Evolutionary conservation across 2,113 vertebrate species (phyloP).

Genomic region (Amblyornis subalaris): DNA sequence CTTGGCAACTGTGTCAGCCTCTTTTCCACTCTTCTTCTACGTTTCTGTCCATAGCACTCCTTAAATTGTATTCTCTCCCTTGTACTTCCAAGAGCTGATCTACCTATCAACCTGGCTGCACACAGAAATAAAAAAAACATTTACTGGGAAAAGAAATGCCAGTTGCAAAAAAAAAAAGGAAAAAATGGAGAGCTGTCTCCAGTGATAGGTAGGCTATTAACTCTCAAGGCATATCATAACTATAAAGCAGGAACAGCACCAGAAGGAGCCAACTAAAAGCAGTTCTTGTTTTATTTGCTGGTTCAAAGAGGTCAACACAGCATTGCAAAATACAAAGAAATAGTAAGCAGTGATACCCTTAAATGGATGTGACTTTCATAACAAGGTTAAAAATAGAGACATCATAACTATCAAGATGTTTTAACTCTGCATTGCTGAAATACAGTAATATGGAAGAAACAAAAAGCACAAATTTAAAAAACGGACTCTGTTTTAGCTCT

Average conservation of each 20-base stretch:
- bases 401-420: background rate
- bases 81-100: background rate
- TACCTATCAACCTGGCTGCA: background rate
- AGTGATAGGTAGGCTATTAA: background rate
- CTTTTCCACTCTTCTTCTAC: background rate
- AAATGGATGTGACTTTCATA: background rate
- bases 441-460: background rate
- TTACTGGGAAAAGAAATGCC: background rate
- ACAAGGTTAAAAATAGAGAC: background rate
- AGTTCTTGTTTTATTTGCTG: background rate
- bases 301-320: background rate
- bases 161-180: background rate
- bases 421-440: background rate
- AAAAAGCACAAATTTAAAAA: background rate
- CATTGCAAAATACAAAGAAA: background rate
- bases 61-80: background rate
- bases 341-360: background rate
- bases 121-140: background rate
- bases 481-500: background rate
- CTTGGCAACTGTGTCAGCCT: background rate
- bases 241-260: background rate
- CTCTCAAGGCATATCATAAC: background rate
- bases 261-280: background rate
- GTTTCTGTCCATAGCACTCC: background rate
- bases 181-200: fast-evolving